Percentiles rank a stretch among this genome's conserved stretches.
phyloP scores from a whole-genome alignment of 2,888 invertebrate species.

The Ophioninae sp. region DNA sequence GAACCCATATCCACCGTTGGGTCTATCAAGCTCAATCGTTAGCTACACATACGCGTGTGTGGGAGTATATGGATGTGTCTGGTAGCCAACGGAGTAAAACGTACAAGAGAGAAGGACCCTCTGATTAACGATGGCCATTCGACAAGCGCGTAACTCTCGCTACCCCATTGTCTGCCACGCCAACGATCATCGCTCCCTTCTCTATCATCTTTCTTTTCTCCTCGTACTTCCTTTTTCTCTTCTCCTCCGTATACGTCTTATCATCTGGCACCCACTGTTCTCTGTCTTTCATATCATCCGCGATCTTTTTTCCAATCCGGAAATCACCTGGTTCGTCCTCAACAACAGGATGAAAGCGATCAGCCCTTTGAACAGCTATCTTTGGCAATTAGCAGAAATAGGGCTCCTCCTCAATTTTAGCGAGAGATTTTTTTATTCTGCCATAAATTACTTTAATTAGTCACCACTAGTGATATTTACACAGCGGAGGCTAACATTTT shows the following conservation, averaged over 20 bases:
- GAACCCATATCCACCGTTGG: slow-evolving; percentile 38
- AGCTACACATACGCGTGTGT: neutral
- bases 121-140: slow-evolving; percentile 73
- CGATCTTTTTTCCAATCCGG: slow-evolving; percentile 30
- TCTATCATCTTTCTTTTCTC: slow-evolving; percentile 65
- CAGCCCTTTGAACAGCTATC: neutral
- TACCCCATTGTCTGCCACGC: slow-evolving; percentile 63
- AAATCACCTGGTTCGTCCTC: neutral
- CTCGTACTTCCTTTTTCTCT: slow-evolving; percentile 62
- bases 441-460: too few relatives aligned
- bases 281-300: slow-evolving; percentile 18
- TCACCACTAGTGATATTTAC: too few relatives aligned
- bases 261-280: slow-evolving; percentile 55
- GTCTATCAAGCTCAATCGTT: neutral
- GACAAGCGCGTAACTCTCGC: slow-evolving; percentile 65
- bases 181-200: slow-evolving; percentile 63
- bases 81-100: slow-evolving; percentile 56
- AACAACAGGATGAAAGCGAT: neutral
- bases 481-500: too few relatives aligned
- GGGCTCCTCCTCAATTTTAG: too few relatives aligned
- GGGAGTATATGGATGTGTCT: slow-evolving; percentile 21
- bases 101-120: slow-evolving; percentile 48
- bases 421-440: too few relatives aligned
- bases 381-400: neutral
- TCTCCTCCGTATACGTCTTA: slow-evolving; percentile 67